Base-by-base conservation (phyloP, 2,113 vertebrate genomes). In the Silurus glanis region DNA sequence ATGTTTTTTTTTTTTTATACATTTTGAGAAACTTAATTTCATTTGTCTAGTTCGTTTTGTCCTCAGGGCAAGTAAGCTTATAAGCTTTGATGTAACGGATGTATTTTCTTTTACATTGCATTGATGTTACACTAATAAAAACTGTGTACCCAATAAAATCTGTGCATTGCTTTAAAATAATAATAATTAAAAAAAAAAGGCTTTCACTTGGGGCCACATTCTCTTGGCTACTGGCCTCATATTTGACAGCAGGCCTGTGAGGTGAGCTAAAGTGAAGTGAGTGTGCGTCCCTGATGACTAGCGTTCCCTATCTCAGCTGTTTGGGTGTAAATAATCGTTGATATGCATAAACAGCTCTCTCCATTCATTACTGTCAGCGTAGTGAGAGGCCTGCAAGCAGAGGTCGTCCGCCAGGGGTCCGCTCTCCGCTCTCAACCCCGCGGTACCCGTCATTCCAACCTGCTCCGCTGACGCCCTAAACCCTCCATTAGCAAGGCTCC, bases 341-440 rank as follows among this genome's bases (percentile, higher is more conserved):
- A 94, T 95, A 95, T 94, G 96, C 93, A 95, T 95, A 95, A 95
- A 95, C 95, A 95, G 95, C 94, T 95, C 95, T 94, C 95, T 96
- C 94, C 95, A 95, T 96, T 97, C 96, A 96, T 97, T 97, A 96
- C 96, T 97, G 96, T 97, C 97, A 97, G 91, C 88, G 93, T 90
- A 92, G 91, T 94, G 96, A 96, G 95, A 95, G 94, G 96, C 86
- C 90, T 95, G 95, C 96, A 95, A 95, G 95, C 96, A 96, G 95
- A 97, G 97, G 97, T 97, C 97, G 96, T 94, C 96, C 95, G 96
- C 95, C 95, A 96, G 95, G 96, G 96, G 96, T 96, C 96, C 93
- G 96, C 96, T 88, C 96, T 95, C 96, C 96, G 97, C 90, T 93
- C 88, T 80, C 88, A 87, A 93, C 93, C 95, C 97, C 93, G 93